These are phyloP conservation scores for Atta cephalotes DNA, from an alignment of 1,140 invertebrate species.

Conservation along the genomic window DNA sequence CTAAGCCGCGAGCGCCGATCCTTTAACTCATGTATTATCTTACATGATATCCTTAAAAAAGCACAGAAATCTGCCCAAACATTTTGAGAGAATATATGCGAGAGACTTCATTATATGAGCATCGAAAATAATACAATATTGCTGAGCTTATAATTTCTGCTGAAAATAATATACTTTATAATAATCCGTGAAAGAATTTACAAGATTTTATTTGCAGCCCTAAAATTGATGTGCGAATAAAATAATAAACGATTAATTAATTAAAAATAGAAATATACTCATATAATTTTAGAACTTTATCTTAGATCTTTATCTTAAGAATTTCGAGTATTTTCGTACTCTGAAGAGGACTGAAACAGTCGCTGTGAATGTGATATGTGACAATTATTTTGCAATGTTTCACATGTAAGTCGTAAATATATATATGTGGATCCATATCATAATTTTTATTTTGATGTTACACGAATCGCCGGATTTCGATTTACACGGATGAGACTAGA, in stretches of 20 bases:
- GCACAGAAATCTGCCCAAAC: not conserved
- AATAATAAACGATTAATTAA: no score
- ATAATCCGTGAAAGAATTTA: not conserved
- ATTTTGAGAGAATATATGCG: not conserved
- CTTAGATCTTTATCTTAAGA: not conserved
- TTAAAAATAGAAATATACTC: no score
- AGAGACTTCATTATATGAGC: not conserved
- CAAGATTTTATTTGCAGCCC: not conserved
- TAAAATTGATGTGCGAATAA: no score
- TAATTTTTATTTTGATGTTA: not conserved
- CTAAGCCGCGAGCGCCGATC: slow-evolving; percentile 64
- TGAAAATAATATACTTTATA: not conserved
- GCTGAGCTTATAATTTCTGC: not conserved
- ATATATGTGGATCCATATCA: not conserved
- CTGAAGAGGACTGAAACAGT: not conserved
- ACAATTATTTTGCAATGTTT: not conserved
- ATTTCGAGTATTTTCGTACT: not conserved
- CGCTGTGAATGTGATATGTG: not conserved
- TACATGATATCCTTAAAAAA: slow-evolving; percentile 18
- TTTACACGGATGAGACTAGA: not conserved
- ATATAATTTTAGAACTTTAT: no score
- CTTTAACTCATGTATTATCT: slow-evolving; percentile 58
- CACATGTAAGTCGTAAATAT: not conserved
- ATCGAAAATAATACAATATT: not conserved
- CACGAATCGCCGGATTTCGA: not conserved